Evolutionary conservation across 1,140 invertebrate genomes (phyloP).

Genomic region (Psix sp.): DNA sequence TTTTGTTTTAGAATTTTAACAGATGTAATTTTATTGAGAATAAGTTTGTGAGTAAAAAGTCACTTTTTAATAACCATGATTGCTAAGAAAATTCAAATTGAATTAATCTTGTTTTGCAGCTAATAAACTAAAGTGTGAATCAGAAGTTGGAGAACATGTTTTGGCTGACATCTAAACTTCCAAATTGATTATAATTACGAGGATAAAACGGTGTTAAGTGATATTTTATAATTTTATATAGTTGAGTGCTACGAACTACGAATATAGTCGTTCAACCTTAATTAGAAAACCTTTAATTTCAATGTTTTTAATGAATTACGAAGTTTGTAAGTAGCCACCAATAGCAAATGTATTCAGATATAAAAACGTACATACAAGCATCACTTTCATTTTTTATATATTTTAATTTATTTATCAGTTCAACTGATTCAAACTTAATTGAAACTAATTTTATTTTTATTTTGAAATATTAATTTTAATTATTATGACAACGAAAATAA

Average conservation of each 20-base stretch:
- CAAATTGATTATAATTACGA: constrained; percentile 10
- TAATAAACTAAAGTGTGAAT: constrained; percentile 13
- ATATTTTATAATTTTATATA: constrained; percentile 33
- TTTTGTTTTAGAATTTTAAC: too few relatives aligned
- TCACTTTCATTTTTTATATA: too few relatives aligned
- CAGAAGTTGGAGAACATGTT: constrained; percentile 12
- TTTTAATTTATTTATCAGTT: too few relatives aligned
- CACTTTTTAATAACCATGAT: too few relatives aligned
- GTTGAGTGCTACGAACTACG: constrained; percentile 3
- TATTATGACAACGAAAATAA: too few relatives aligned
- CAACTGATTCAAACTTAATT: too few relatives aligned
- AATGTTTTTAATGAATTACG: constrained; percentile 15
- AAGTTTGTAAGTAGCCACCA: constrained; percentile 31
- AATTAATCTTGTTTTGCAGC: constrained; percentile 1
- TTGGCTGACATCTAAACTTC: constrained; percentile 14
- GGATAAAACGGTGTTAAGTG: constrained; percentile 27
- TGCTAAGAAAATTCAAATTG: background rate
- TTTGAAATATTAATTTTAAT: too few relatives aligned
- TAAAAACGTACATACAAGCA: too few relatives aligned
- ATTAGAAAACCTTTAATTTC: constrained; percentile 46
- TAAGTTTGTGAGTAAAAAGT: background rate
- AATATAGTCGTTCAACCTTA: constrained; percentile 20
- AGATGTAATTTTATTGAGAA: constrained; percentile 11
- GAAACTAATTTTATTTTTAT: too few relatives aligned
- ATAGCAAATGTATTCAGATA: too few relatives aligned